phyloP scores from a whole-genome alignment of 2,797 vertebrate genomes.

The Kryptopterus vitreolus region DNA sequence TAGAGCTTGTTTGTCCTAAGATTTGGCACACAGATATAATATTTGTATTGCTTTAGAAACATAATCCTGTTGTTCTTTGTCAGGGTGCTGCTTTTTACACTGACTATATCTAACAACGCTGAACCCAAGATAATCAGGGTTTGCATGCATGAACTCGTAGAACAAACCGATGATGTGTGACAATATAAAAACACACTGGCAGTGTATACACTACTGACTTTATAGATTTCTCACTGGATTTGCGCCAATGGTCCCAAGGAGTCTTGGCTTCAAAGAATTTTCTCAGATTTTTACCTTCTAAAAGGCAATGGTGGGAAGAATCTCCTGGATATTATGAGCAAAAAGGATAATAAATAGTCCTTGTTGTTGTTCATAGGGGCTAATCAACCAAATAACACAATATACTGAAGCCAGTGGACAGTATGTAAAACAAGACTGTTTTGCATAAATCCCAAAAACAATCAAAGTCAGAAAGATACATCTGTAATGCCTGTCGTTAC shows the following conservation, averaged over 20 bases:
- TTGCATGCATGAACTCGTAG: background rate
- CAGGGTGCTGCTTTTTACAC: background rate
- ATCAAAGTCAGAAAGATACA: background rate
- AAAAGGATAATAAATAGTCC: background rate
- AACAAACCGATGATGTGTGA: background rate
- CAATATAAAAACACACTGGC: background rate
- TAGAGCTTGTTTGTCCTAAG: constrained; percentile 94
- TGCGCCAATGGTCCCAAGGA: background rate
- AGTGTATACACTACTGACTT: no score
- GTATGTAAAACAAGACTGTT: background rate
- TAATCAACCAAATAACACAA: background rate
- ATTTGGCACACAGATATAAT: constrained; percentile 3
- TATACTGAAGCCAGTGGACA: background rate
- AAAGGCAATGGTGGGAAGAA: background rate
- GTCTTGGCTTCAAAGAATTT: background rate
- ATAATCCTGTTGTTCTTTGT: background rate
- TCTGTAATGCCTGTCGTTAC: background rate
- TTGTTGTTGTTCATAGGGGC: background rate
- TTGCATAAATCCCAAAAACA: background rate
- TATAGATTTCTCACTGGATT: background rate
- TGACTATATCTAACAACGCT: background rate
- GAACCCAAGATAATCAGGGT: background rate
- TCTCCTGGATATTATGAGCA: background rate
- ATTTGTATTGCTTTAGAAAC: constrained; percentile 11
- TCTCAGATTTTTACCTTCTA: background rate